phyloP scores from a whole-genome alignment of 2,888 invertebrate species.

The Mythimna vitellina region DNA sequence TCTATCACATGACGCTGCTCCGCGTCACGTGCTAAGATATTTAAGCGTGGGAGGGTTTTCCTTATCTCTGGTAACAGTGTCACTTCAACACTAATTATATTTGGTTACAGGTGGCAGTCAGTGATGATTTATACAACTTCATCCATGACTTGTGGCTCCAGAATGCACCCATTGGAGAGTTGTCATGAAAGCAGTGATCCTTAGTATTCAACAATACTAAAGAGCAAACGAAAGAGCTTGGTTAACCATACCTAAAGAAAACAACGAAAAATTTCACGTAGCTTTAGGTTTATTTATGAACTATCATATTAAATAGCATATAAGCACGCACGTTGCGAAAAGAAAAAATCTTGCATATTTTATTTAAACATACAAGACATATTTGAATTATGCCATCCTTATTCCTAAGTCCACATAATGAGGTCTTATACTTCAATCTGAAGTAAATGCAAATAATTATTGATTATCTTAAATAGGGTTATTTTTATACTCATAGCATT shows the following conservation, averaged over 20 bases:
- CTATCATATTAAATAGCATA: constrained; percentile 13
- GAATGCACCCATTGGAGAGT: constrained; percentile 99
- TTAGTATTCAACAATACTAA: constrained; percentile 34
- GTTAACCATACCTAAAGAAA: constrained; percentile 31
- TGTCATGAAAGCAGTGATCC: constrained; percentile 92
- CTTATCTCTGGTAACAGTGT: neutral
- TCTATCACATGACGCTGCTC: neutral
- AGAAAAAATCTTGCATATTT: constrained; percentile 33
- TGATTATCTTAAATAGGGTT: constrained; percentile 2
- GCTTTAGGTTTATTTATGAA: constrained; percentile 39
- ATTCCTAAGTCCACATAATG: neutral
- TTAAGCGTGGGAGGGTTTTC: constrained; percentile 8
- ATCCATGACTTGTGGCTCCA: constrained; percentile 99
- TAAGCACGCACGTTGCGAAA: constrained; percentile 23
- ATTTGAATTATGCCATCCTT: constrained; percentile 1
- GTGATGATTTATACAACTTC: constrained; percentile 97
- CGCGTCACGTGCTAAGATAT: constrained; percentile 12
- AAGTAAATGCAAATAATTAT: constrained; percentile 3
- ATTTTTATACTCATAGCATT: constrained; percentile 30
- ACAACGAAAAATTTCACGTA: constrained; percentile 42
- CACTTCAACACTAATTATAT: neutral
- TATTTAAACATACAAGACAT: neutral
- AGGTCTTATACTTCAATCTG: neutral
- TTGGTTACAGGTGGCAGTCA: constrained; percentile 95
- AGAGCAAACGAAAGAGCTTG: constrained; percentile 40